These are phyloP conservation scores for Molothrus aeneus DNA, from an alignment of 2,797 vertebrate genomes.

Conservation along the genomic window DNA sequence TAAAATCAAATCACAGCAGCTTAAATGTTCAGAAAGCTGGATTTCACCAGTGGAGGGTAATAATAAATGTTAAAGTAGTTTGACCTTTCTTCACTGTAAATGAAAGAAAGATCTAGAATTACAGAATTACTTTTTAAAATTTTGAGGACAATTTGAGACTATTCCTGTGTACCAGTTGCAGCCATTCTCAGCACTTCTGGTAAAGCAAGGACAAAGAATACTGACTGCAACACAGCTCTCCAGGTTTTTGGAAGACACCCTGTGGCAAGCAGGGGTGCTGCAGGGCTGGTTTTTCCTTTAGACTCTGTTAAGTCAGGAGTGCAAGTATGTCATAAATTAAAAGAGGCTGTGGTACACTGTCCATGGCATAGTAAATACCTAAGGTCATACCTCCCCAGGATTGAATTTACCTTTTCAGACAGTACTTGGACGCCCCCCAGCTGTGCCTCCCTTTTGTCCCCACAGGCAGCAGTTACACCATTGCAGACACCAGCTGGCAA, in stretches of 20 bases:
- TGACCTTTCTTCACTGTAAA: neutral
- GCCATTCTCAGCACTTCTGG: neutral
- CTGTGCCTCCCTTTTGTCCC: constrained; percentile 15
- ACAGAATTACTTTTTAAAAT: neutral
- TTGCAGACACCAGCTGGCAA: constrained; percentile 80
- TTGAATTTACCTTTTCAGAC: neutral
- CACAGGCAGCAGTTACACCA: constrained; percentile 73
- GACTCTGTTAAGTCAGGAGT: neutral
- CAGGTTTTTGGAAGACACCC: neutral
- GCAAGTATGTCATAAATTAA: neutral
- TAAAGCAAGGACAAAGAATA: neutral
- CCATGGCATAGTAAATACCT: neutral
- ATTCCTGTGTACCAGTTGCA: neutral
- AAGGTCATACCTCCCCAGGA: neutral
- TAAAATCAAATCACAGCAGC: neutral
- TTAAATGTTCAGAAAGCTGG: neutral
- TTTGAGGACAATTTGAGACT: neutral
- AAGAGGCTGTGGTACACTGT: neutral
- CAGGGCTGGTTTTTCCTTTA: neutral
- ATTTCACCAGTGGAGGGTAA: neutral
- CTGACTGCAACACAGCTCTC: neutral
- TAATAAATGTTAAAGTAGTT: neutral
- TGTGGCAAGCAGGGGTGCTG: neutral
- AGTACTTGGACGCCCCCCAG: neutral
- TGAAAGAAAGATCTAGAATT: neutral